These are phyloP conservation scores for Luperina nickerlii DNA, from an alignment of 2,888 invertebrate species.

Conservation along the genomic window DNA sequence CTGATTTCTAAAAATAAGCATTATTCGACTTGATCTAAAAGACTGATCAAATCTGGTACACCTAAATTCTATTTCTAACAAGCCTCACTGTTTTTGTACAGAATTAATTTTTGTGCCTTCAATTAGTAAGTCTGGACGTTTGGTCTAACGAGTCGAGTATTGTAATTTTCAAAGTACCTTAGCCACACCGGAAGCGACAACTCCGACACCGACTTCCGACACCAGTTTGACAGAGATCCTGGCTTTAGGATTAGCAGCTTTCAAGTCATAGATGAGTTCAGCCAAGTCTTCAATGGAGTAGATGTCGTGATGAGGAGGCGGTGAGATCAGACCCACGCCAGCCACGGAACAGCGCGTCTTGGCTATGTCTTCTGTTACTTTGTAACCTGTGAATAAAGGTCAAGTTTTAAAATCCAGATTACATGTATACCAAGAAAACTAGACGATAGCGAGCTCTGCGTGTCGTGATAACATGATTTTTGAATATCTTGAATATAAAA, in stretches of 20 bases:
- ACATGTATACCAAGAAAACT: neutral
- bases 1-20: neutral
- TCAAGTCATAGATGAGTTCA: slow-evolving; percentile 99
- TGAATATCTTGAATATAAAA: neutral
- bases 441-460: neutral
- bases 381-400: slow-evolving; percentile 84
- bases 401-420: neutral
- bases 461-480: neutral
- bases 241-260: slow-evolving; percentile 98
- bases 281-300: slow-evolving; percentile 99
- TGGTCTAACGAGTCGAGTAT: neutral
- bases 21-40: neutral
- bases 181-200: slow-evolving; percentile 99
- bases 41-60: neutral
- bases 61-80: neutral
- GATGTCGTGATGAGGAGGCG: slow-evolving; percentile 99
- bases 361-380: slow-evolving; percentile 98
- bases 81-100: neutral
- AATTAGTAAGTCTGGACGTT: neutral
- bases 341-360: slow-evolving; percentile 98
- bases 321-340: slow-evolving; percentile 99
- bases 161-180: slow-evolving; percentile 91
- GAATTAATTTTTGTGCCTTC: neutral
- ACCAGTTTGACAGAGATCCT: slow-evolving; percentile 99
- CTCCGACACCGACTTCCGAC: slow-evolving; percentile 99